Percentiles rank a stretch among this genome's conserved stretches.
Conservation (phyloP, 2,113 vertebrate species). For the Oceanites oceanicus region DNA sequence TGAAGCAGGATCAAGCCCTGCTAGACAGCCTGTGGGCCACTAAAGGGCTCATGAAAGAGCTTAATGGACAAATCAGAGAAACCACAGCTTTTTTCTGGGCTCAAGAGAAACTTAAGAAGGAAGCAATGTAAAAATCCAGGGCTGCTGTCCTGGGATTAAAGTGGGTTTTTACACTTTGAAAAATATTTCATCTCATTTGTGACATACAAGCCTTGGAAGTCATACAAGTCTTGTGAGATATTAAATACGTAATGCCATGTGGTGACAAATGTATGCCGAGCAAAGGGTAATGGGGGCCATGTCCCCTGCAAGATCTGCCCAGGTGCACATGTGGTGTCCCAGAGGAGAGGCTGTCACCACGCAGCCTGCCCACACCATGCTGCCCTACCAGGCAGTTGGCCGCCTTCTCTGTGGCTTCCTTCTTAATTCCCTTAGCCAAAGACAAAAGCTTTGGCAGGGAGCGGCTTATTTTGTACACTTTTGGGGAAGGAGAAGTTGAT, state of each 20-base stretch:
- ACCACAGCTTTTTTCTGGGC: background rate
- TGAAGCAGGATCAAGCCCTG: background rate
- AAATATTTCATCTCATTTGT: background rate
- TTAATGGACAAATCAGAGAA: background rate
- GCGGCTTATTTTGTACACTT: background rate
- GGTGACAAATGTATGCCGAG: background rate
- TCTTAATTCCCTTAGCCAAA: background rate
- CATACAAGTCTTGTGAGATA: background rate
- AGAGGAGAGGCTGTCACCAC: background rate
- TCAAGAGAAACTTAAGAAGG: background rate
- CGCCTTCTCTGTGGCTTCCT: background rate
- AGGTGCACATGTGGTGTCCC: rapidly evolving
- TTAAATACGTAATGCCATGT: background rate
- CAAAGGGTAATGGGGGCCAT: background rate
- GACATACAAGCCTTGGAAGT: background rate
- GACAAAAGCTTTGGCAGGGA: background rate
- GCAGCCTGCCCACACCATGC: background rate
- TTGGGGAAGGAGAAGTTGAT: background rate
- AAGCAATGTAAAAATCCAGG: background rate
- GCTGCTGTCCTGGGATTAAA: background rate
- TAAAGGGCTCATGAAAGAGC: background rate
- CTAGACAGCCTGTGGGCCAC: background rate
- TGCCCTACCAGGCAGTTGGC: background rate
- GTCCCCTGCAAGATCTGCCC: background rate
- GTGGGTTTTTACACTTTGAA: background rate